Base-by-base conservation (phyloP, 30 jellyfish, hydroid and myxozoan species). In the Mastigias papua region DNA sequence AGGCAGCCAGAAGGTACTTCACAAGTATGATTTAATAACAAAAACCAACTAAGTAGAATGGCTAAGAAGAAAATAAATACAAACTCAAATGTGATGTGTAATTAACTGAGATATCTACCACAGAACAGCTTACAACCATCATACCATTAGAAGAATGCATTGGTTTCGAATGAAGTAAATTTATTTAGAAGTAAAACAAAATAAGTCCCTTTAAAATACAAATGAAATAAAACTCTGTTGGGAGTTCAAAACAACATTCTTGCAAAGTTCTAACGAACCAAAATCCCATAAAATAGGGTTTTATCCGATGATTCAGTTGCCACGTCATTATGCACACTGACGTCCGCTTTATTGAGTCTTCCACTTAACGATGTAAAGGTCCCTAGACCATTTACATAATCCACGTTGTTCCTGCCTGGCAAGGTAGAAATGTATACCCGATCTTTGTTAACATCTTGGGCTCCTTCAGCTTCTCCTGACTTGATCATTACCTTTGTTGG, bases 401-500 rank as follows among this genome's bases (percentile, higher is more conserved):
- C 96, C 10, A 87, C 96, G 78, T 69, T 76, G 60, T 66, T 50
- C 28, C 96, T 49, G 76, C n/a, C 69, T 0, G 96, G 96, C 61
- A 37, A 34, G 16, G 96, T 87, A 15, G 96, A 87, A 17, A 87
- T 49, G 82, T 87, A 87, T 27, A 75, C 96, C n/a, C 96, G 49
- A 54, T 87, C 96, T 65, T 87, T 87, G 63, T 87, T 87, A 73
- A 81, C 87, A 29, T 87, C 96, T 33, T 87, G 96, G 11, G 90
- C 90, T 26, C 90, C 90, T n/a, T 87, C 90, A 0, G 86, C 96
- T 34, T 87, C 96, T 48, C 96, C 96, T 27, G 87, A 16, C 69
- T 87, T 87, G 71, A 87, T 20, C 78, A 76, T 34, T 1, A 87
- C 72, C 19, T 10, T 64, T 13, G 66, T 64, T 9, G 96, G 96